These are phyloP conservation scores for Mugil cephalus DNA, from an alignment of 2,113 vertebrate genomes.

Conservation along the genomic window DNA sequence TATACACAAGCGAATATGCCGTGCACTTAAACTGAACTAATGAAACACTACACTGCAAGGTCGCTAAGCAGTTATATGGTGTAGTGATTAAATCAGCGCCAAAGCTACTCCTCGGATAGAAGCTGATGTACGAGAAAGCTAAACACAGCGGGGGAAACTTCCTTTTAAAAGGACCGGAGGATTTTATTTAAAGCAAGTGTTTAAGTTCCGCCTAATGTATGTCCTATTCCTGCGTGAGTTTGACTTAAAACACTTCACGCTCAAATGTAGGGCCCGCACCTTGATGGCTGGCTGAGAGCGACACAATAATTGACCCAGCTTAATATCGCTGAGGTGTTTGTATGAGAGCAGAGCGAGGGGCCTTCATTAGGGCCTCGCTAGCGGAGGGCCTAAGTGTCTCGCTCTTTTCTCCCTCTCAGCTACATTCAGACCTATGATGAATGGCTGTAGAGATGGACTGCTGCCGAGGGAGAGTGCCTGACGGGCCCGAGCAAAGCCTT, in stretches of 20 bases:
- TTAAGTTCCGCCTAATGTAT: conserved; percentile 52
- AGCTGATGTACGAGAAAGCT: conserved; percentile 9
- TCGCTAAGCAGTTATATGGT: neutral
- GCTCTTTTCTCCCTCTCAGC: conserved; percentile 67
- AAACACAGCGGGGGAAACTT: conserved; percentile 27
- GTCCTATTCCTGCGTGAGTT: conserved; percentile 35
- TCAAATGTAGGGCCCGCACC: conserved; percentile 58
- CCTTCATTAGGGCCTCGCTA: conserved; percentile 72
- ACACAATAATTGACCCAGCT: conserved; percentile 81
- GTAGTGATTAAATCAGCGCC: neutral
- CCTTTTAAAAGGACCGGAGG: conserved; percentile 48
- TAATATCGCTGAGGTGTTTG: conserved; percentile 81
- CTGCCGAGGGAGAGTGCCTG: conserved; percentile 78
- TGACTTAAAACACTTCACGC: conserved; percentile 54
- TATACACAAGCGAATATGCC: conserved; percentile 16
- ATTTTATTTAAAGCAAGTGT: conserved; percentile 43
- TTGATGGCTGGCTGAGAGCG: conserved; percentile 74
- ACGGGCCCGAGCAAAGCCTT: conserved; percentile 61
- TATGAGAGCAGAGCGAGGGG: conserved; percentile 50
- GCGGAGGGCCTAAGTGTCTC: conserved; percentile 63
- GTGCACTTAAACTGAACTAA: neutral
- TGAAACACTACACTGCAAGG: neutral
- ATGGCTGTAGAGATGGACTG: conserved; percentile 75
- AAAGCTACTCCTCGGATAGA: neutral
- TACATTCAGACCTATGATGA: conserved; percentile 79